Percentiles rank a stretch among this genome's conserved stretches.
Conservation (phyloP, 2,888 invertebrate species). For the Harpalus rufipes region DNA sequence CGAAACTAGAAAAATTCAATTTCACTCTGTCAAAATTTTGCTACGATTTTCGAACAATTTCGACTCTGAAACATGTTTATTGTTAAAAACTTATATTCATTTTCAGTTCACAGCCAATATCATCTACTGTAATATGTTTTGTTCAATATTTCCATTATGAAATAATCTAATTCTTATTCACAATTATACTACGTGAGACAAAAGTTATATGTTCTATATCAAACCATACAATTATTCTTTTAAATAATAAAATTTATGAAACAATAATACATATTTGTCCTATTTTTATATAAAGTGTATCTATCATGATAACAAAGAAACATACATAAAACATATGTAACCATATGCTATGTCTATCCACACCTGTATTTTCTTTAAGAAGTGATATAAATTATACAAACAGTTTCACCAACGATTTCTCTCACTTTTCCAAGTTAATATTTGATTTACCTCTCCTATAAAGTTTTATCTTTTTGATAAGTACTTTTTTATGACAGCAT, state of each 20-base stretch:
- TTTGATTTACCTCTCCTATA: slow-evolving; percentile 16
- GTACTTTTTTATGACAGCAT: slow-evolving; percentile 23
- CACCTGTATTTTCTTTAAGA: background rate
- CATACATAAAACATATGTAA: background rate
- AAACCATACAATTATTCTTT: background rate
- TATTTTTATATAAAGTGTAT: background rate
- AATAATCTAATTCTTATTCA: background rate
- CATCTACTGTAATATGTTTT: too few relatives aligned
- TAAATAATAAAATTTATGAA: background rate
- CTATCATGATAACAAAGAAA: background rate
- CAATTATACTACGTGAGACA: background rate
- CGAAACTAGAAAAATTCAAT: too few relatives aligned
- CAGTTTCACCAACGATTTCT: background rate
- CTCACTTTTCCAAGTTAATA: slow-evolving; percentile 10
- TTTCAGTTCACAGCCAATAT: too few relatives aligned
- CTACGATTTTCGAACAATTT: too few relatives aligned
- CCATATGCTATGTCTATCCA: background rate
- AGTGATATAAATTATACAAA: slow-evolving; percentile 17
- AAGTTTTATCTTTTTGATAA: slow-evolving; percentile 37
- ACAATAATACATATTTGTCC: background rate
- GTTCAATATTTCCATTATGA: too few relatives aligned
- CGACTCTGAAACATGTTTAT: too few relatives aligned
- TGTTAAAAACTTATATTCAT: too few relatives aligned
- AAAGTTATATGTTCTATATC: background rate
- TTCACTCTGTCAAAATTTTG: too few relatives aligned